Conservation (phyloP, 2,113 vertebrate genomes). For the Hipposideros armiger region DNA sequence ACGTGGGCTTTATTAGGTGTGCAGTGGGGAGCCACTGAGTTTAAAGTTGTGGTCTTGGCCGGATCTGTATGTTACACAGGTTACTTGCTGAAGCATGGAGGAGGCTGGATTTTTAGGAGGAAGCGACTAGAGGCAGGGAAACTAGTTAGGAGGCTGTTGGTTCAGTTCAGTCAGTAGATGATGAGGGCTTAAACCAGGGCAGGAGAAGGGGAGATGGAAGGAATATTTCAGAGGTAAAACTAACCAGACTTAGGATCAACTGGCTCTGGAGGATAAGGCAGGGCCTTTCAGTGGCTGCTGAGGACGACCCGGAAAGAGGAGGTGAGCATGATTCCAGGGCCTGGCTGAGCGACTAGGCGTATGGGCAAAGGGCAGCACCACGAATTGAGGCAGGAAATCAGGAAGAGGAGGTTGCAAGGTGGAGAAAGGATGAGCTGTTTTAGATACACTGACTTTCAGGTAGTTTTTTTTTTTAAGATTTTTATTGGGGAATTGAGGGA, state of each 20-base stretch:
- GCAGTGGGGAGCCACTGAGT: neutral
- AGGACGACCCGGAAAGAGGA: neutral
- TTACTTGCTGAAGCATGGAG: neutral
- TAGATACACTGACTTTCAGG: neutral
- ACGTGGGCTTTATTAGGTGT: neutral
- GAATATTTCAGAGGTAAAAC: neutral
- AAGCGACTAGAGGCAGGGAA: neutral
- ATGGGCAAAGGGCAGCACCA: neutral
- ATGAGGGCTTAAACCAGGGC: neutral
- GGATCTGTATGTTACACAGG: neutral
- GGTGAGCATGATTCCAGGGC: neutral
- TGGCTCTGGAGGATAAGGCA: neutral
- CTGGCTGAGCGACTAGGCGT: neutral
- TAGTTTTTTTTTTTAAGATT: neutral
- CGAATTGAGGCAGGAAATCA: neutral
- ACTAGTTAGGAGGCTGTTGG: neutral
- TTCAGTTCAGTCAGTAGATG: neutral
- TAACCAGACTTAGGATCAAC: neutral
- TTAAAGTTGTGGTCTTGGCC: neutral
- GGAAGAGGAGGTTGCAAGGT: neutral
- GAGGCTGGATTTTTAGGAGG: slow-evolving; percentile 14
- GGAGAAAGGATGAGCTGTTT: neutral
- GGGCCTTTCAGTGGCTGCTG: neutral
- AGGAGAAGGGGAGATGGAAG: neutral
- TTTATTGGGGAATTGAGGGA: no score